Evolutionary conservation across 30 jellyfish, hydroid and myxozoan genomes (phyloP), one percentile per base, ranked within the genome.

Genomic region (Sanderia malayensis): DNA sequence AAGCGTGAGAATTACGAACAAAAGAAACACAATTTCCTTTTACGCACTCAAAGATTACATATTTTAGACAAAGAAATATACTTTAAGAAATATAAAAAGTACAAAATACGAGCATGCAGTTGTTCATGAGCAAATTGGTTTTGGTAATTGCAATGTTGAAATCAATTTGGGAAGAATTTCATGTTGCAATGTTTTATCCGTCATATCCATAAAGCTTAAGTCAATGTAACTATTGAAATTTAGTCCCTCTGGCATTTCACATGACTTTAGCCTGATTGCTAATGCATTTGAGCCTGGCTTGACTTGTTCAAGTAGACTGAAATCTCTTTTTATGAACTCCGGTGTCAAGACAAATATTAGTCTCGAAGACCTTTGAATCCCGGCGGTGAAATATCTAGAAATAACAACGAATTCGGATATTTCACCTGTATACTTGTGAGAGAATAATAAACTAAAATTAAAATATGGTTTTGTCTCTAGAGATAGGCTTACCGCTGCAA

Each of bases 81-180:
- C n/a, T n/a, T n/a, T n/a, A n/a, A n/a, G n/a, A n/a, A n/a, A n/a
- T n/a, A n/a, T n/a, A n/a, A n/a, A n/a, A n/a, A n/a, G n/a, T n/a
- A n/a, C n/a, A n/a, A n/a, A n/a, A n/a, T n/a, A n/a, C n/a, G n/a
- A n/a, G n/a, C n/a, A n/a, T n/a, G n/a, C n/a, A n/a, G n/a, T n/a
- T n/a, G n/a, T n/a, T n/a, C 64, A 73, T 33, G 85, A 73, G 53
- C 86, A 74, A 1, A 74, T 61, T 0, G 86, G 47, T 32, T 44
- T 74, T 31, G 86, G 86, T 11, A 74, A 58, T 30, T 59, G 86
- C 77, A 74, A 29, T 4, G 79, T 76, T 17, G 88, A 49, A 31
- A 76, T 44, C 7, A 74, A 30, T 21, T 76, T 76, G 44, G 88
- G 47, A 27, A 76, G 88, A 65, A 76, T 33, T 28, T 41, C 29